Percentiles rank a stretch among this genome's conserved stretches.
Evolutionary conservation across 2,113 vertebrate species (phyloP).

Genomic region (Thunnus thynnus): DNA sequence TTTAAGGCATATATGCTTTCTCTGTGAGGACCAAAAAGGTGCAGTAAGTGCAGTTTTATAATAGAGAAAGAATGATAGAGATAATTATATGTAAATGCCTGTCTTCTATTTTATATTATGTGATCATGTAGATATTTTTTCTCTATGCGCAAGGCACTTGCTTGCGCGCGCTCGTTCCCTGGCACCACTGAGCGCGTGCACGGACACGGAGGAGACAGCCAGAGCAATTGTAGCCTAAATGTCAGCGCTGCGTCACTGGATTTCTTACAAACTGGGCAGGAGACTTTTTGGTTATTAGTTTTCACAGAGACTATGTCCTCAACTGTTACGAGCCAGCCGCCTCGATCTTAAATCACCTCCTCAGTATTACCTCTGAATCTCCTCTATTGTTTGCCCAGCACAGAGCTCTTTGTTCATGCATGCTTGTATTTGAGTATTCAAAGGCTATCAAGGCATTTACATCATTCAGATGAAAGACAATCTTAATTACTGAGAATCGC

Average conservation of each 20-base stretch:
- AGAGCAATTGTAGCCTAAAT: slow-evolving; percentile 66
- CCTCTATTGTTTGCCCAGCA: slow-evolving; percentile 72
- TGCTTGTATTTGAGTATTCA: slow-evolving; percentile 66
- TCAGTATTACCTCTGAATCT: slow-evolving; percentile 30
- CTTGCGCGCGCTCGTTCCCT: slow-evolving; percentile 53
- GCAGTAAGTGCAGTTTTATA: neutral
- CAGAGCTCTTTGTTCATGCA: slow-evolving; percentile 79
- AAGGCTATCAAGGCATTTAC: slow-evolving; percentile 32
- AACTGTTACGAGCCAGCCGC: neutral
- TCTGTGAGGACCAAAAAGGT: neutral
- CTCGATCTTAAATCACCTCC: slow-evolving; percentile 27
- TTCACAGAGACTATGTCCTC: slow-evolving; percentile 11
- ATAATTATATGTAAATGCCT: neutral
- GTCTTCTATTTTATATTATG: neutral
- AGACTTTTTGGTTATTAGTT: slow-evolving; percentile 63
- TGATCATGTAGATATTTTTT: neutral
- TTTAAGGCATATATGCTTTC: neutral
- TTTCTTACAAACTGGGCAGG: slow-evolving; percentile 58
- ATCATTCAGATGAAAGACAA: slow-evolving; percentile 17
- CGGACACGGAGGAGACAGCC: slow-evolving; percentile 49
- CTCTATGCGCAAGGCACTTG: slow-evolving; percentile 16
- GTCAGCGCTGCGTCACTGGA: slow-evolving; percentile 73
- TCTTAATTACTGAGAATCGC: neutral
- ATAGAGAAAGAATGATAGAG: neutral
- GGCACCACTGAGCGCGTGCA: slow-evolving; percentile 62